phyloP scores from a whole-genome alignment of 2,113 vertebrate species.

The Gavialis gangeticus region DNA sequence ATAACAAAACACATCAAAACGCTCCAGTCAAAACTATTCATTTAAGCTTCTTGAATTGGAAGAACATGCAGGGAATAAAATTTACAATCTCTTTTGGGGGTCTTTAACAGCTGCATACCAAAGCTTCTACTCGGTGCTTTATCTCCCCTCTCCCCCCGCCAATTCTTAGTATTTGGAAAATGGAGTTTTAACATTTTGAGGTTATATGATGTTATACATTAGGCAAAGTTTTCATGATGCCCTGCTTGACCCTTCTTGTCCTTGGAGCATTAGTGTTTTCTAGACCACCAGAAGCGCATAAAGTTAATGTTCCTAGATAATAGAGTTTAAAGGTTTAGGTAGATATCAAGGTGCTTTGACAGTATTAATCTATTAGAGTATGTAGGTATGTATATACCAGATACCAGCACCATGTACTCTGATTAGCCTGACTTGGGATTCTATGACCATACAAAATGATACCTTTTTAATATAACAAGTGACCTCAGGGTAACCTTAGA shows the following conservation, averaged over 20 bases:
- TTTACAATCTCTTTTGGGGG: not conserved
- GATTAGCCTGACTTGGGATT: slow-evolving; percentile 65
- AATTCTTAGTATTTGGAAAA: not conserved
- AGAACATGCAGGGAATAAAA: not conserved
- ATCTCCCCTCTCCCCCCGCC: too few relatives aligned
- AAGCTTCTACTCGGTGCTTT: not conserved
- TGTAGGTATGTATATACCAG: too few relatives aligned
- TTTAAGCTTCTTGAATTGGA: slow-evolving; percentile 18
- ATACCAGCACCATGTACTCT: slow-evolving; percentile 1
- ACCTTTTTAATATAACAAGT: slow-evolving; percentile 48
- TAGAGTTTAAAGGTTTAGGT: not conserved
- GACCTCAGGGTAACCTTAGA: slow-evolving; percentile 41
- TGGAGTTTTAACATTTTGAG: not conserved
- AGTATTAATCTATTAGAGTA: slow-evolving; percentile 40
- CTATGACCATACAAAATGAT: slow-evolving; percentile 13
- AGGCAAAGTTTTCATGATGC: not conserved
- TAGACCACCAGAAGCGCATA: slow-evolving; percentile 18
- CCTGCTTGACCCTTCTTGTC: not conserved
- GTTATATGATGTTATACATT: not conserved
- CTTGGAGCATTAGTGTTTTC: not conserved
- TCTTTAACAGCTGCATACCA: not conserved
- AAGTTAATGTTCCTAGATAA: slow-evolving; percentile 23
- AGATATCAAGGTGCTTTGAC: not conserved
- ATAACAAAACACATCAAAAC: slow-evolving; percentile 69
- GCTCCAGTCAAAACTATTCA: slow-evolving; percentile 18